Base-by-base conservation (phyloP, 2,888 invertebrate genomes). In the Hirtodrosophila confusa region DNA sequence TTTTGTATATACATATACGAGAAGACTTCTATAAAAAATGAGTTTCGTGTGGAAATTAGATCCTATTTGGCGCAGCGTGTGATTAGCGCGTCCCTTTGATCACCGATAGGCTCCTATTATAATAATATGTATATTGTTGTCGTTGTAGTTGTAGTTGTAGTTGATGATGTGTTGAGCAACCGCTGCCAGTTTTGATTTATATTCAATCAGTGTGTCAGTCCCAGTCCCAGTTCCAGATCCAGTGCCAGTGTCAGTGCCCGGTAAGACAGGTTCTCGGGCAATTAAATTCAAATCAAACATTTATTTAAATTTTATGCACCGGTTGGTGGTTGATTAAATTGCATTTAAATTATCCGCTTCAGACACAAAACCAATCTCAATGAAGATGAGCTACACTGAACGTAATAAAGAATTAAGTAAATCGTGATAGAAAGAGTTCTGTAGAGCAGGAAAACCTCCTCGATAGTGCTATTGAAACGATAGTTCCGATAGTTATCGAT, bases 211-310 rank as follows among this genome's bases (percentile, higher is more conserved):
- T 58, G 61, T 66, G 66, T 75, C 31, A 65, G 69, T 66, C 72
- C 68, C 69, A 69, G 5, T 27, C 5, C 27, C 27, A 27, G 27
- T 27, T 3, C 6, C 6, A 6, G 6, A 2, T 27, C 75, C 68
- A 60, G 55, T 60, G 39, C 33, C 27, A 27, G 27, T 27, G 56
- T 31, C 33, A 50, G 31, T 27, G 33, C 24, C 44, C 51, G 44
- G n/a, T 7, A 11, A 50, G 53, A 61, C 74, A 57, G 70, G 70
- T 69, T 69, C 69, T 64, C 36, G 57, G 51, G 76, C 88, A 89
- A 88, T 88, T 88, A 89, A 89, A 89, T 89, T 77, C 84, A 89
- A 88, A 89, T 89, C 88, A 89, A 89, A 89, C 78, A 89, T 88
- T 89, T 88, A 88, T 88, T 88, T 84, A 88, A 89, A 88, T 88